phyloP scores from a whole-genome alignment of 2,113 vertebrate genomes.

The Camarhynchus parvulus region DNA sequence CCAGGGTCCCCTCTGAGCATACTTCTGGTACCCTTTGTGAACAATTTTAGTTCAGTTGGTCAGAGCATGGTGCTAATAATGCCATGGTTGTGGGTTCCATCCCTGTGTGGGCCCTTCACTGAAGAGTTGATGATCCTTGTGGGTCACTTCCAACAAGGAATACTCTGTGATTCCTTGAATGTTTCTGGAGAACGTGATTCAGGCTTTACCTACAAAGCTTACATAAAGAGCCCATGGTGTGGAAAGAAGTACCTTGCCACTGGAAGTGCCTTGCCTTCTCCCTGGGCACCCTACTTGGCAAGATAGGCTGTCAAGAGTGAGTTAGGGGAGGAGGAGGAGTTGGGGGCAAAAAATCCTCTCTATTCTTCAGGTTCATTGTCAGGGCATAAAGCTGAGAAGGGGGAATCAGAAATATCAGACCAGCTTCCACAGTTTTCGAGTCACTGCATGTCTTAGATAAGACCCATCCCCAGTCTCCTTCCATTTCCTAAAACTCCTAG shows the following conservation, averaged over 20 bases:
- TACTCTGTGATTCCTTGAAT: not conserved
- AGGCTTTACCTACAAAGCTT: not conserved
- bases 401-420: not conserved
- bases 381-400: not conserved
- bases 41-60: not conserved
- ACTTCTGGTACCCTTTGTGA: not conserved
- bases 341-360: not conserved
- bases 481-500: not conserved
- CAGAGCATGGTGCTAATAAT: not conserved
- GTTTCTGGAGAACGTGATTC: not conserved
- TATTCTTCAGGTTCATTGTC: not conserved
- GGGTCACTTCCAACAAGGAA: not conserved
- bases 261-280: not conserved
- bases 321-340: not conserved
- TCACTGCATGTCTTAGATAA: not conserved
- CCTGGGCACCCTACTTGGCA: not conserved
- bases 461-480: not conserved
- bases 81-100: not conserved
- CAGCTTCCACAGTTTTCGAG: not conserved
- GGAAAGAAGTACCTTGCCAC: not conserved
- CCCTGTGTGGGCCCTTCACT: not conserved
- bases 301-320: not conserved
- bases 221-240: not conserved
- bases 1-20: not conserved
- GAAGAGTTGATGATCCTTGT: not conserved